Evolutionary conservation across 2,113 vertebrate species (phyloP), one percentile per base, ranked within the genome.

Genomic region (Cathartes aura): DNA sequence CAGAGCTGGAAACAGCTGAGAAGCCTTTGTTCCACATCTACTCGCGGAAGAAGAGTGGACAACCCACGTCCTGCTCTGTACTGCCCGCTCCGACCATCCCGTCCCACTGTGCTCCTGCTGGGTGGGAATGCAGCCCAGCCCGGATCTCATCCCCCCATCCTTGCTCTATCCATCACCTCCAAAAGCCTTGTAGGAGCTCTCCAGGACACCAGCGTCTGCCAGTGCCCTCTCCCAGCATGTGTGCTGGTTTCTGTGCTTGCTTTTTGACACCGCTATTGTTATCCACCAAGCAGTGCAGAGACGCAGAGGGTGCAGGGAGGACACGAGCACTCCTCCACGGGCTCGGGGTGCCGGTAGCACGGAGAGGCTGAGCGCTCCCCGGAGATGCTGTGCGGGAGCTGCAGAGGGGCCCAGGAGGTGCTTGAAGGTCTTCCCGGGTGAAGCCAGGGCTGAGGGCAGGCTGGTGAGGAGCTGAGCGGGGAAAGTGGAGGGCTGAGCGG

Each of bases 261-360:
- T 45, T 52, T 50, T 34, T 5, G 36, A 2, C 66, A 12, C 24
- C 4, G 1, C 15, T 38, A 26, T 2, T 20, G 10, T 60, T 34
- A 11, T 5, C 36, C 36, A 8, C 26, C 11, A 9, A 38, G 67
- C 71, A 14, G 15, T 1, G 19, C 4, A 3, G 15, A 12, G 66
- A 4, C 1, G 2, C 24, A 10, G 34, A 8, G 60, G 26, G 20
- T n/a, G 34, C 27, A 13, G 21, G 43, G 38, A 26, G 55, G 47
- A 24, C 34, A 5, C 20, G 3, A 24, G 23, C 4, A 4, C 36
- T 27, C 4, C 18, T 10, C 38, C 23, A 6, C 1, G 6, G n/a
- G 29, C 67, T 26, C 3, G 2, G 58, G 42, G 42, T 42, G 42
- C 50, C 4, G 12, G 26, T 10, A 13, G 59, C 53, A 7, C 42